A percentile compares a stretch with the other conserved stretches of the same genome.
phyloP scores from a whole-genome alignment of 2,113 vertebrate genomes.

The Brachyhypopomus gauderio region DNA sequence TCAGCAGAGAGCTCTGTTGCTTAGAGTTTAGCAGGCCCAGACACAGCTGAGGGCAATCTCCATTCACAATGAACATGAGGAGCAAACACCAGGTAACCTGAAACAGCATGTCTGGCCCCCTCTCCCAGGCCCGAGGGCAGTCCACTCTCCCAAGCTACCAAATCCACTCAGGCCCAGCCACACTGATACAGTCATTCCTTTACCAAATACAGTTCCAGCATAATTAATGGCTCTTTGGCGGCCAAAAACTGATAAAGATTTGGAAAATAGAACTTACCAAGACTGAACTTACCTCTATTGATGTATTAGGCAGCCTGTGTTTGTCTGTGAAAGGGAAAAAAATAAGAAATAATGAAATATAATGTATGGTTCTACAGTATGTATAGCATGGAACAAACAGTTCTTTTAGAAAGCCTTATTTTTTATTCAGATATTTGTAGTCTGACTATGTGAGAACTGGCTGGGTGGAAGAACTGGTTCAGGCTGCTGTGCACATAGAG shows the following conservation, averaged over 20 bases:
- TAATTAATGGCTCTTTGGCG: conserved; percentile 21
- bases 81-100: no score
- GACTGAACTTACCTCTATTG: conserved; percentile 44
- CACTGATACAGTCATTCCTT: not conserved
- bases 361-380: not conserved
- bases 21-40: not conserved
- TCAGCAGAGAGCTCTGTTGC: not conserved
- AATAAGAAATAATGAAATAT: not conserved
- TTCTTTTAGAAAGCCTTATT: not conserved
- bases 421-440: no score
- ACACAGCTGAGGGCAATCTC: not conserved
- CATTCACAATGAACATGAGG: no score
- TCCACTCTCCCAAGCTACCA: not conserved
- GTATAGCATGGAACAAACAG: not conserved
- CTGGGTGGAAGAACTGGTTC: not conserved
- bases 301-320: conserved; percentile 53
- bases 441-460: not conserved
- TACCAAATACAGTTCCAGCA: conserved; percentile 17
- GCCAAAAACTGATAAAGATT: conserved; percentile 26
- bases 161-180: not conserved
- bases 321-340: conserved; percentile 76
- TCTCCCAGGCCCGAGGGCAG: no score
- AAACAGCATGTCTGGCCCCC: no score
- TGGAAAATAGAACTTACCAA: not conserved
- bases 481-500: not conserved